These are phyloP conservation scores for Lycophotia porphyrea DNA, from an alignment of 2,888 invertebrate species.

Conservation along the genomic window DNA sequence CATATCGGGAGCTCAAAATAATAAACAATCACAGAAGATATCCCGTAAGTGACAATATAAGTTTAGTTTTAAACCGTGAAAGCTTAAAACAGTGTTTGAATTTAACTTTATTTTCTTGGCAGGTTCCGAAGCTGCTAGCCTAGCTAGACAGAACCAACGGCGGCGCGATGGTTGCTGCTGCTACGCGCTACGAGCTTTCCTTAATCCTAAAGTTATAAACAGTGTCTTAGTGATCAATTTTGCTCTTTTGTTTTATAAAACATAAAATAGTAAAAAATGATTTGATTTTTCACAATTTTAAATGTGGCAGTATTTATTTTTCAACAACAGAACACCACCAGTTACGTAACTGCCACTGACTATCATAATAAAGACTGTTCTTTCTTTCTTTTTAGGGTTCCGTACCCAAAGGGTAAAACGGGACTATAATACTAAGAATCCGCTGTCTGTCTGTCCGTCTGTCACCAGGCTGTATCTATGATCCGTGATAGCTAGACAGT, in stretches of 20 bases:
- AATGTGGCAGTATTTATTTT: background rate
- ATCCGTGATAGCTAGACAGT: no score
- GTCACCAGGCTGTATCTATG: no score
- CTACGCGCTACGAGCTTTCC: background rate
- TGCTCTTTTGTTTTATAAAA: background rate
- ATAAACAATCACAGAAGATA: no score
- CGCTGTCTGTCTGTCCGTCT: no score
- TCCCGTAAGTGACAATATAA: no score
- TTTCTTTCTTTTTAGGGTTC: no score
- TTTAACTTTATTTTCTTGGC: background rate
- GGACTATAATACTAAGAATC: no score
- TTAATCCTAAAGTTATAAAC: background rate
- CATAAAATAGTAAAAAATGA: background rate
- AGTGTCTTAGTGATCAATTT: no score
- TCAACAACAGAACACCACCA: background rate
- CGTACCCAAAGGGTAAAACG: no score
- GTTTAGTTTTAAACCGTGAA: no score
- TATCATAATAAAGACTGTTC: background rate
- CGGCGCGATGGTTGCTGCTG: background rate
- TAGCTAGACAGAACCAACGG: background rate
- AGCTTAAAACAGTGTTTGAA: no score
- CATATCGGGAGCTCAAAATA: no score
- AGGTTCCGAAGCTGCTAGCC: background rate
- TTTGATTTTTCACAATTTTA: background rate
- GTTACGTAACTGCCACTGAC: background rate